Base-by-base conservation (phyloP, 2,113 vertebrate genomes). In the Pagrus major region DNA sequence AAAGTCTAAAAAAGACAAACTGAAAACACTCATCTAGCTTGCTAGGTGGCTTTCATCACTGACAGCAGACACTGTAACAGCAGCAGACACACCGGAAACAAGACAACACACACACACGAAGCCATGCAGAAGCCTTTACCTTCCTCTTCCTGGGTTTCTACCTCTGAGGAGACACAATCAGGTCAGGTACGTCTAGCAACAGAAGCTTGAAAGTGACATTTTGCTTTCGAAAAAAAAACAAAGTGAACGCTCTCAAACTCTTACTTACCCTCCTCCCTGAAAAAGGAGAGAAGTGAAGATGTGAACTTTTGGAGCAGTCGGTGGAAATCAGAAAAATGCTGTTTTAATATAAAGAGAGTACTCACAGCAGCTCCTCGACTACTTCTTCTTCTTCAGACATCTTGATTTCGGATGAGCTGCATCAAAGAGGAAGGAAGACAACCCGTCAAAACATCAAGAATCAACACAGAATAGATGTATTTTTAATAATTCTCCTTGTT, bases 201-300 rank as follows among this genome's bases (percentile, higher is more conserved):
- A 7, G 41, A 67, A 27, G 27, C 46, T 31, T 20, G 10, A 49
- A 61, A 65, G 56, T 65, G 64, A 76, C 73, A 51, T 59, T 76
- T 70, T 76, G 44, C 56, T 76, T 81, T 72, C 1, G 11, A 35
- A 72, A 33, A 70, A 54, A 20, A 14, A 5, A 3, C 44, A 60
- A 14, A 42, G 42, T 12, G 29, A 58, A 69, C 1, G 21, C 47
- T 79, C 51, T 60, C 10, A 39, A 64, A 70, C 27, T 29, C 83
- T 86, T 85, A 81, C 91, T 77, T 85, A 93, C 92, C 93, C 87
- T 92, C 93, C 76, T 92, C 91, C 68, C 91, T 92, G 71, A 64
- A 85, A 52, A 87, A 18, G 14, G 46, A 51, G 20, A n/a, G 37
- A 55, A 64, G 14, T 21, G 23, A n/a, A 68, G 15, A 15, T 20